Conservation (phyloP, 2,888 invertebrate genomes). For the Adelphocoris suturalis region DNA sequence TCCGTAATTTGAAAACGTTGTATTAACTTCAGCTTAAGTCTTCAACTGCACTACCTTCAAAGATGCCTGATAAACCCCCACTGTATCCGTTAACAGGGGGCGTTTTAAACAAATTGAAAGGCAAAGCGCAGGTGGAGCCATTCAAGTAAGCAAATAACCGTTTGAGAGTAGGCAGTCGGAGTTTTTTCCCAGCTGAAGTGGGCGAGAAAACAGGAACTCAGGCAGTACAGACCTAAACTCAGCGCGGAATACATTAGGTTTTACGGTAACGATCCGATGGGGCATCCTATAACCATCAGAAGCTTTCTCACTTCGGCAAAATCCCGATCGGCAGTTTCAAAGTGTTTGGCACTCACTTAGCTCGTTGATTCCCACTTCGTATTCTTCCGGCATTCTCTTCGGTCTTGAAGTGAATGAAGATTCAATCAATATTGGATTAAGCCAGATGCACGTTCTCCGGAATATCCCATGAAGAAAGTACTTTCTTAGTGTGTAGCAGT, state of each 20-base stretch:
- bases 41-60: too few relatives aligned
- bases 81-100: background rate
- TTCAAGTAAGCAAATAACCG: background rate
- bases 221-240: background rate
- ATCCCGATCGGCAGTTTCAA: conserved; percentile 4
- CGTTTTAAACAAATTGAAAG: conserved; percentile 32
- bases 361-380: background rate
- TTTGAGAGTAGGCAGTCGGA: background rate
- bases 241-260: conserved; percentile 27
- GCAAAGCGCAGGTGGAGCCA: conserved; percentile 13
- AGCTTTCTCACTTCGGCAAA: background rate
- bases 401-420: background rate
- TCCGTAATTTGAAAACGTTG: too few relatives aligned
- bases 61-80: too few relatives aligned
- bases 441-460: too few relatives aligned
- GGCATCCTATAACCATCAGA: conserved; percentile 18
- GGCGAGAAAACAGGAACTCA: background rate
- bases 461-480: background rate
- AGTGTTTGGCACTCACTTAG: conserved; percentile 15
- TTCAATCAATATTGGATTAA: background rate
- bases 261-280: conserved; percentile 11
- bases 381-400: background rate
- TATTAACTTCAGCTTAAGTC: too few relatives aligned
- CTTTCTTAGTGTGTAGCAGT: background rate
- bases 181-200: background rate